These are phyloP conservation scores for Chromobotia macracanthus DNA, from an alignment of 2,797 vertebrate species.

Conservation along the genomic window DNA sequence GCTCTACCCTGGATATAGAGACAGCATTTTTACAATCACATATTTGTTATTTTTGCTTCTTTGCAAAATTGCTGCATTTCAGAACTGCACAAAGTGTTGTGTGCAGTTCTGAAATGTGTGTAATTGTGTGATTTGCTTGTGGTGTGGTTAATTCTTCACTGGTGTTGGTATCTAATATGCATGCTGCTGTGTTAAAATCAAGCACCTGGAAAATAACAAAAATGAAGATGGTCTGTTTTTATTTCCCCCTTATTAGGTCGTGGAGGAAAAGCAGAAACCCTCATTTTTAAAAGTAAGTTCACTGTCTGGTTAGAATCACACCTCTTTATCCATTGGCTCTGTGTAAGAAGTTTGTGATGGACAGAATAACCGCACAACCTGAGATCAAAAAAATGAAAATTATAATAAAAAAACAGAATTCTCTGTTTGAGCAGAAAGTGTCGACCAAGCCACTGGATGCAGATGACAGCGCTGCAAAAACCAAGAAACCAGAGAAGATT, in stretches of 20 bases:
- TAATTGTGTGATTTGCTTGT: conserved; percentile 20
- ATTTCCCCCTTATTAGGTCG: conserved; percentile 56
- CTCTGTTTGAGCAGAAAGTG: conserved; percentile 43
- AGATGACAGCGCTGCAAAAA: conserved; percentile 77
- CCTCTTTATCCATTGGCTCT: background rate
- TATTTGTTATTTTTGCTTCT: background rate
- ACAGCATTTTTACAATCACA: background rate
- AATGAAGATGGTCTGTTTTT: conserved; percentile 27
- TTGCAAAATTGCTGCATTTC: background rate
- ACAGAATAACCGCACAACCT: conserved; percentile 5
- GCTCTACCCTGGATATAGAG: background rate
- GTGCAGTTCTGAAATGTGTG: background rate
- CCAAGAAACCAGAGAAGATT: conserved; percentile 84
- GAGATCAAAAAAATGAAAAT: conserved; percentile 6
- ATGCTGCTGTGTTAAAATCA: background rate
- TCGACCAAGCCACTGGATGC: conserved; percentile 79
- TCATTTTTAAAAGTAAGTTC: conserved; percentile 73
- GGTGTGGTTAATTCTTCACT: background rate
- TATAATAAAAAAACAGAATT: background rate
- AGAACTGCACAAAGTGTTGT: too few relatives aligned
- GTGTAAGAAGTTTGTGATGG: background rate
- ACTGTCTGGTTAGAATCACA: background rate
- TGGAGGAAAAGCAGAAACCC: conserved; percentile 72
- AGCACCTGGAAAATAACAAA: background rate
- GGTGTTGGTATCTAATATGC: background rate